phyloP scores from a whole-genome alignment of 2,888 invertebrate genomes.

The Priocnemis perturbator region DNA sequence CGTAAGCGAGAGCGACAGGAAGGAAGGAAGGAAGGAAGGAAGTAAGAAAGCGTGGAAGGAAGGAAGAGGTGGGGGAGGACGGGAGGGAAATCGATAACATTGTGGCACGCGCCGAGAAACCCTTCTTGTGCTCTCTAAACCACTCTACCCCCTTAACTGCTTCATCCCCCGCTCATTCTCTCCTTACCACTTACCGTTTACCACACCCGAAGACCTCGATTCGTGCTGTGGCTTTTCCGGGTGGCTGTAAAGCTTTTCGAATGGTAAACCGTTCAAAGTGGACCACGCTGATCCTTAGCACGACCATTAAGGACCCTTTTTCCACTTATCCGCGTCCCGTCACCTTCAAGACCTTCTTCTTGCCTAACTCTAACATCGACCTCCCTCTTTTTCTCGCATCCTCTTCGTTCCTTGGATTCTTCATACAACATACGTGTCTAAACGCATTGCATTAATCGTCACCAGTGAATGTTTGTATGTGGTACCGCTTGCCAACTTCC shows the following conservation, averaged over 20 bases:
- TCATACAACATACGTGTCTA: no score
- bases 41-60: constrained; percentile 3
- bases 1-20: constrained; percentile 9
- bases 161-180: constrained; percentile 56
- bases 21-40: constrained; percentile 8
- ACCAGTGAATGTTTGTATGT: no score
- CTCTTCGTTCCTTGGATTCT: neutral
- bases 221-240: constrained; percentile 13
- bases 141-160: constrained; percentile 53
- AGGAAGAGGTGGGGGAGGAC: constrained; percentile 4
- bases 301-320: constrained; percentile 22
- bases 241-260: constrained; percentile 14
- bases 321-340: neutral
- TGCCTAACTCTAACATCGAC: neutral
- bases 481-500: no score
- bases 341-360: neutral
- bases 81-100: constrained; percentile 51
- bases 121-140: constrained; percentile 34
- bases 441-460: no score
- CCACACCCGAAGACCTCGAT: constrained; percentile 12
- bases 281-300: constrained; percentile 20
- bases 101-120: constrained; percentile 57
- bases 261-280: constrained; percentile 11
- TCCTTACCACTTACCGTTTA: constrained; percentile 52
- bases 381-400: neutral